Conservation (phyloP, 2,888 invertebrate species). For the Oconnorella tubifera region DNA sequence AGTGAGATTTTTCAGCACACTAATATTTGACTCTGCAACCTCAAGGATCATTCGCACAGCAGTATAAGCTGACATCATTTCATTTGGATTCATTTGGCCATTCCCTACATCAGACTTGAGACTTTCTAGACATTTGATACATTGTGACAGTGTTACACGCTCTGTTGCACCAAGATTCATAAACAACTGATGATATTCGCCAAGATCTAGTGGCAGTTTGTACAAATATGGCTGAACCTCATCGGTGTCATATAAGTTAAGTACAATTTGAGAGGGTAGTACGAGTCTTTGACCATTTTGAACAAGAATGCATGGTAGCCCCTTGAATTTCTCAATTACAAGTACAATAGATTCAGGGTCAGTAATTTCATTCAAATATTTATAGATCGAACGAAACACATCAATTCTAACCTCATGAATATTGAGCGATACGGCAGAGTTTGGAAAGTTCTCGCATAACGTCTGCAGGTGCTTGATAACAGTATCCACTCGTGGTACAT, state of each 20-base stretch:
- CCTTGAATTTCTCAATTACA: too few species aligned
- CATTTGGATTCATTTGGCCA: conserved; percentile 32
- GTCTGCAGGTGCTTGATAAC: background rate
- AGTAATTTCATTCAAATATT: too few species aligned
- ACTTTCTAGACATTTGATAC: conserved; percentile 34
- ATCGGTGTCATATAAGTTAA: conserved; percentile 28
- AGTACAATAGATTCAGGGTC: too few species aligned
- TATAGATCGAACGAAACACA: too few species aligned
- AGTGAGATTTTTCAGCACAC: too few species aligned
- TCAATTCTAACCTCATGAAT: too few species aligned
- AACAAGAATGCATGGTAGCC: conserved; percentile 26
- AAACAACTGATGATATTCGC: conserved; percentile 35
- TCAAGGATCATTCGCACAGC: conserved; percentile 32
- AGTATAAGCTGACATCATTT: conserved; percentile 25
- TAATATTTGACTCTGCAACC: background rate
- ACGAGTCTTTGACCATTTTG: conserved; percentile 27
- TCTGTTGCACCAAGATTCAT: conserved; percentile 34
- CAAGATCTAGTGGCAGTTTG: conserved; percentile 35
- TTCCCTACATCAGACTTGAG: conserved; percentile 24
- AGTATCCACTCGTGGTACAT: conserved; percentile 16
- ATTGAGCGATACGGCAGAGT: too few species aligned
- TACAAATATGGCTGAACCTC: conserved; percentile 38
- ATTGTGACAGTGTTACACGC: conserved; percentile 31
- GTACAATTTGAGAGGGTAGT: conserved; percentile 33
- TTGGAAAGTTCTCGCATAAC: background rate